Conservation (phyloP, 2,888 invertebrate genomes). For the Eledone cirrhosa region DNA sequence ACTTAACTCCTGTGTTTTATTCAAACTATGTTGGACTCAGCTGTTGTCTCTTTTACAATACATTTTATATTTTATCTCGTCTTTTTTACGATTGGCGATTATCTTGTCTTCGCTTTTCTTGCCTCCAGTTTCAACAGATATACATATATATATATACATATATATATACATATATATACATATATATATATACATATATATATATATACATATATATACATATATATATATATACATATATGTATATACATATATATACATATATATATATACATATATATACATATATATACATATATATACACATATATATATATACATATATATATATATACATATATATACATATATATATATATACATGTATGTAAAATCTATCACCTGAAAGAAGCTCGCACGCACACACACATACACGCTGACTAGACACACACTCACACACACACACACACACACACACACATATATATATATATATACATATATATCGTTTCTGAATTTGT, state of each 20-base stretch:
- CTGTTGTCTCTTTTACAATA: too few relatives aligned
- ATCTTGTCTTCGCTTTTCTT: too few relatives aligned
- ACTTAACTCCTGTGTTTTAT: too few relatives aligned
- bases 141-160: background rate
- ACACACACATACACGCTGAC: background rate
- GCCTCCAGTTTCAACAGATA: background rate
- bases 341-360: background rate
- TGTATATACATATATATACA: background rate
- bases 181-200: background rate
- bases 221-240: background rate
- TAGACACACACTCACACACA: background rate
- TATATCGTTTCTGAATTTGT: too few relatives aligned
- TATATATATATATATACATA: constrained; percentile 3
- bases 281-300: background rate
- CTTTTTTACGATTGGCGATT: too few relatives aligned
- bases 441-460: constrained; percentile 6
- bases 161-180: background rate
- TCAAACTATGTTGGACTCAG: too few relatives aligned
- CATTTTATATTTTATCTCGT: too few relatives aligned
- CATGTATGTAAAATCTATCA: background rate
- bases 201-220: background rate
- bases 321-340: constrained; percentile 17
- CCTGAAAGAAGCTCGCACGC: background rate
- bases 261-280: constrained; percentile 4
- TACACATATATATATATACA: background rate